A percentile compares a stretch with the other conserved stretches of the same genome.
These are phyloP conservation scores for Leptinotarsa haldemani DNA, from an alignment of 2,888 invertebrate species.

Conservation along the genomic window DNA sequence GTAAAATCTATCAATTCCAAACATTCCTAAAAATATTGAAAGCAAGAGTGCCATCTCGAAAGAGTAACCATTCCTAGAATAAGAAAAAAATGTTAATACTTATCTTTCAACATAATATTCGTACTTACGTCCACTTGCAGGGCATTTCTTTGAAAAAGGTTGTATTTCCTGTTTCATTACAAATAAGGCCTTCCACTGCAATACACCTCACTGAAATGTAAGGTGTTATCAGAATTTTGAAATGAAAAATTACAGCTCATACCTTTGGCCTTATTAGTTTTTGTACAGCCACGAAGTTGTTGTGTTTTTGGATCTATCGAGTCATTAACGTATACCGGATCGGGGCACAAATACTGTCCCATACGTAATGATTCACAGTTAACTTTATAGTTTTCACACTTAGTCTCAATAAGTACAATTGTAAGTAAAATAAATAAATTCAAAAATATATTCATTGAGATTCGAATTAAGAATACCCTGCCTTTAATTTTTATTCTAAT, in stretches of 20 bases:
- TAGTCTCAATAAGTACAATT: constrained; percentile 4
- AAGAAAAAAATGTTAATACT: constrained; percentile 1
- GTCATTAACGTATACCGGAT: constrained; percentile 72
- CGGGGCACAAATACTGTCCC: constrained; percentile 87
- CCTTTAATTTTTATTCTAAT: no score
- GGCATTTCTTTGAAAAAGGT: constrained; percentile 85
- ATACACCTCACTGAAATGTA: constrained; percentile 78
- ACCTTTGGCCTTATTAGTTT: constrained; percentile 86
- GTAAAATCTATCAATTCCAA: constrained; percentile 97
- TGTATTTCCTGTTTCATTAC: constrained; percentile 81
- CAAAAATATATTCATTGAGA: neutral
- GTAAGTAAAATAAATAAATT: neutral
- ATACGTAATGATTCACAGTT: constrained; percentile 80
- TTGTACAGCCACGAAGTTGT: constrained; percentile 83
- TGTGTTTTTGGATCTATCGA: constrained; percentile 91
- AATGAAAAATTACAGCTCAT: constrained; percentile 39
- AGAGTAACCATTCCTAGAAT: constrained; percentile 89
- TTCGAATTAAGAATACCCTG: neutral
- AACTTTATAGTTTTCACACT: constrained; percentile 51
- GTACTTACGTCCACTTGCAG: constrained; percentile 94
- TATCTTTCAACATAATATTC: neutral
- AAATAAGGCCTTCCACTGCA: constrained; percentile 85
- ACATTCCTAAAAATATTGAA: constrained; percentile 97
- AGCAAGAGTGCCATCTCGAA: constrained; percentile 91
- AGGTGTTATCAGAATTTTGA: constrained; percentile 17